Percentiles rank a stretch among this genome's conserved stretches.
These are phyloP conservation scores for Chrysolina americana DNA, from an alignment of 2,888 invertebrate species.

Conservation along the genomic window DNA sequence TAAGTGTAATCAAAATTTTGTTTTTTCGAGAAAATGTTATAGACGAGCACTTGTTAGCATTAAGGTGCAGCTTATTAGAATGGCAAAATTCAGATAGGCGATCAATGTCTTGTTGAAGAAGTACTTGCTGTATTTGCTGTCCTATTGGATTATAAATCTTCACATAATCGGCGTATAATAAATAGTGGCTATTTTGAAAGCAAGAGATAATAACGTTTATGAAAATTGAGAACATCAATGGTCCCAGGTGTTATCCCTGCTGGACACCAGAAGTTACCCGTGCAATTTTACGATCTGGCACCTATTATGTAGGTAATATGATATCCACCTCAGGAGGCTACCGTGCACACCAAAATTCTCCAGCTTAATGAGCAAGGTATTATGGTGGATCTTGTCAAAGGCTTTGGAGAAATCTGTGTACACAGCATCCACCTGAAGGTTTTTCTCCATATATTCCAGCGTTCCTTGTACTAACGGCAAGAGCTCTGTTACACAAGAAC, in stretches of 20 bases:
- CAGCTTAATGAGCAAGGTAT: neutral
- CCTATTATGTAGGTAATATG: neutral
- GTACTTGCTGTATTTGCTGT: neutral
- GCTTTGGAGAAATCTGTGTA: neutral
- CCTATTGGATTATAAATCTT: neutral
- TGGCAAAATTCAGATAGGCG: neutral
- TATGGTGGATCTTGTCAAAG: neutral
- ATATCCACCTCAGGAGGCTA: neutral
- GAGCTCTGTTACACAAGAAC: neutral
- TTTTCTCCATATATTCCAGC: neutral
- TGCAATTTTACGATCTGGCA: neutral
- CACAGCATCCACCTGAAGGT: neutral
- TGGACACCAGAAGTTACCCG: too few species aligned
- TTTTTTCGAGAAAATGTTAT: constrained; percentile 4
- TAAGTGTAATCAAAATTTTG: too few species aligned
- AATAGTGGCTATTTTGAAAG: neutral
- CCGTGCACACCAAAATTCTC: too few species aligned
- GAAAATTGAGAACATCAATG: neutral
- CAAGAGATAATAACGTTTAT: neutral
- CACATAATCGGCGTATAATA: neutral
- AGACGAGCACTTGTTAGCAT: constrained; percentile 1
- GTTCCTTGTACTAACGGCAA: neutral
- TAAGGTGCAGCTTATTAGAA: neutral
- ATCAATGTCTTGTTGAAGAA: constrained; percentile 7
- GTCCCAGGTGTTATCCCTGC: neutral